Evolutionary conservation across 2,113 vertebrate species (phyloP).

Genomic region (Trogon melanurus): DNA sequence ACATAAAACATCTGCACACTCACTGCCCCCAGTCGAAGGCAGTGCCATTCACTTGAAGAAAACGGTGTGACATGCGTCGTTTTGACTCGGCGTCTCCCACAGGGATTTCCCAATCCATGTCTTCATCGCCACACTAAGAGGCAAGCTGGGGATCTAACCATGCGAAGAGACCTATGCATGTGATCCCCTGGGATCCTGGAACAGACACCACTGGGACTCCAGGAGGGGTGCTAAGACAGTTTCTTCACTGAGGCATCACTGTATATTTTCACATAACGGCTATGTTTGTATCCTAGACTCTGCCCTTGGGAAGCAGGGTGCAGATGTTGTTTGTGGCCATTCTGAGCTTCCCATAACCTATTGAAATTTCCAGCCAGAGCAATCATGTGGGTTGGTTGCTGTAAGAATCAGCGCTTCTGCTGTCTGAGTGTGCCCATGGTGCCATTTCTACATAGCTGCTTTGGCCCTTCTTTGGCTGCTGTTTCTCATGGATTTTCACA

Average conservation of each 20-base stretch:
- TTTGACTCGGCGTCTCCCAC: not conserved
- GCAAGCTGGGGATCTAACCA: not conserved
- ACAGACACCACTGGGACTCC: not conserved
- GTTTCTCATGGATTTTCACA: not conserved
- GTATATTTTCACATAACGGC: not conserved
- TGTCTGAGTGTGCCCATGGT: not conserved
- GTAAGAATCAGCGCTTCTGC: not conserved
- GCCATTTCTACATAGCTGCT: not conserved
- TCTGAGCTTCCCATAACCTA: not conserved
- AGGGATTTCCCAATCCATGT: accelerated
- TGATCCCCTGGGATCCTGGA: not conserved
- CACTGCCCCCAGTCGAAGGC: not conserved
- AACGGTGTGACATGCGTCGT: accelerated
- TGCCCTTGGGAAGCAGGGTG: not conserved
- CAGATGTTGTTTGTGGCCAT: not conserved
- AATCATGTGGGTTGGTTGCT: not conserved
- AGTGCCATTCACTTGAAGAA: not conserved
- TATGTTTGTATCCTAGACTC: not conserved
- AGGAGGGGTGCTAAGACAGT: not conserved
- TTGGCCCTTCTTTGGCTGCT: not conserved
- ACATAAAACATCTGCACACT: not conserved
- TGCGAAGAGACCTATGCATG: not conserved
- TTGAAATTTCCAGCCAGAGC: not conserved
- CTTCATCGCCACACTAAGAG: not conserved
- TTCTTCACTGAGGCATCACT: not conserved